phyloP scores from a whole-genome alignment of 2,797 vertebrate species.

The Hydrophis major region DNA sequence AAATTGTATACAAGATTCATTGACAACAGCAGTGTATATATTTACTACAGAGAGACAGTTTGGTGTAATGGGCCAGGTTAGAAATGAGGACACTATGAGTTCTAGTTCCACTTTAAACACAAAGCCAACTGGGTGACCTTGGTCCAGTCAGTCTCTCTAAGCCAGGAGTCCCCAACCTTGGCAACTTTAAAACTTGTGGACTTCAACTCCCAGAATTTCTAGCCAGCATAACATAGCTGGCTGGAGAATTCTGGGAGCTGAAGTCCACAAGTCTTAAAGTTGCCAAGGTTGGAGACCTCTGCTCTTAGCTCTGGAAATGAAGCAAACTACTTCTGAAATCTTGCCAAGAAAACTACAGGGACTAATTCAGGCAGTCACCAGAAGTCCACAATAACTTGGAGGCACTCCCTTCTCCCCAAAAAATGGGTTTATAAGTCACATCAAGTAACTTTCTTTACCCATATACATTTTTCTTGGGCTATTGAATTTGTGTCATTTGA shows the following conservation, averaged over 20 bases:
- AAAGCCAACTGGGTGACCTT: neutral
- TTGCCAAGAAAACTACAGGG: neutral
- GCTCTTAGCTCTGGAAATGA: neutral
- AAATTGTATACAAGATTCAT: neutral
- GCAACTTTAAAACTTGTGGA: no score
- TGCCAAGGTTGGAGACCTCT: no score
- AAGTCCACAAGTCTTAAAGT: no score
- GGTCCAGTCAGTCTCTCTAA: neutral
- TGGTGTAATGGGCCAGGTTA: neutral
- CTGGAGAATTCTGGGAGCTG: no score
- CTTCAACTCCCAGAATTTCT: no score
- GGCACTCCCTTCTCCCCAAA: neutral
- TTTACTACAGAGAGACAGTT: neutral
- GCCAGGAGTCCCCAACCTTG: no score
- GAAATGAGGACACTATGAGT: neutral
- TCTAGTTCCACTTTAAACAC: neutral
- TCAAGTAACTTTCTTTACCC: neutral
- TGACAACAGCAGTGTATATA: neutral
- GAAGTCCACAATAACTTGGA: neutral
- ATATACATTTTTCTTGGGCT: neutral
- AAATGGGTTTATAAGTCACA: neutral
- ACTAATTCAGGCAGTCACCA: neutral
- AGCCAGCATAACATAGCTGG: no score
- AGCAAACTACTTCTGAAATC: neutral
- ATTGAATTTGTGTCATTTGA: neutral